phyloP scores from a whole-genome alignment of 2,113 vertebrate species.

The Varanus komodoensis region DNA sequence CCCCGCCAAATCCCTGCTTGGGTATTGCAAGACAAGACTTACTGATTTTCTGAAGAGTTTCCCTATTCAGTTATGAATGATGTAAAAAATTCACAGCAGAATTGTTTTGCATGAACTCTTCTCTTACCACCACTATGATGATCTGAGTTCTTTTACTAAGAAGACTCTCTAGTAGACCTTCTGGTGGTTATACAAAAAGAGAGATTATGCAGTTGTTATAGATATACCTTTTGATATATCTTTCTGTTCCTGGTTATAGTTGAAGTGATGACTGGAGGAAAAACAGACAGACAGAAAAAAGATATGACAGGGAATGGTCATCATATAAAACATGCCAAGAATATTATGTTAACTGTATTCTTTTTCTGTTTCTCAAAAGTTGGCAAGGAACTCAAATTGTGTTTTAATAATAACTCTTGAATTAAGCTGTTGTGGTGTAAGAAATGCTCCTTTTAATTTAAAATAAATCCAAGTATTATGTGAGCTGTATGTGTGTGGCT shows the following conservation, averaged over 20 bases:
- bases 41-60: background rate
- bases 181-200: background rate
- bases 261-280: background rate
- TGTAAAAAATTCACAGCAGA: background rate
- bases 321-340: background rate
- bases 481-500: conserved; percentile 47
- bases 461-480: conserved; percentile 69
- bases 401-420: conserved; percentile 46
- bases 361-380: conserved; percentile 24
- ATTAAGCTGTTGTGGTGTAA: conserved; percentile 55
- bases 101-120: no score
- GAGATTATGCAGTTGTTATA: background rate
- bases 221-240: background rate
- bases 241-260: background rate
- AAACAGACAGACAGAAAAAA: background rate
- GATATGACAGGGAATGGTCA: background rate
- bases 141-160: background rate
- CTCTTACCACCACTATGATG: no score
- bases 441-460: conserved; percentile 74
- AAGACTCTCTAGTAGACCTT: background rate
- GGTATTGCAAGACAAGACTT: background rate
- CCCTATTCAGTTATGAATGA: background rate
- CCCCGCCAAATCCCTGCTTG: background rate
- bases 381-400: conserved; percentile 42
- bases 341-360: conserved; percentile 22